Conservation (phyloP, 2,113 vertebrate species). For the Mormoops blainvillei region DNA sequence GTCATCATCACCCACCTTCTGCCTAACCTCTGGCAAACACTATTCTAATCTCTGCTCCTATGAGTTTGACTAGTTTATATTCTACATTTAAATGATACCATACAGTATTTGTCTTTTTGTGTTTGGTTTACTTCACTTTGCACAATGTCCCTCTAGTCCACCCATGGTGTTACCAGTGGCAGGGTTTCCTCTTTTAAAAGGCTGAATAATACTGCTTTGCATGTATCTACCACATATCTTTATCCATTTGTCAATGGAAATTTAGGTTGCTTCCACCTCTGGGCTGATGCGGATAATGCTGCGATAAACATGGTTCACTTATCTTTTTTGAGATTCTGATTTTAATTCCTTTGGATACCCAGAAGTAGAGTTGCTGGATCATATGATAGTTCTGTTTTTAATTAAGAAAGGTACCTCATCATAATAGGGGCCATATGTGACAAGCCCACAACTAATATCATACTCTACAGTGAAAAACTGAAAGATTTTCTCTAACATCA, state of each 20-base stretch:
- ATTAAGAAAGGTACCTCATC: neutral
- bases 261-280: neutral
- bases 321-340: neutral
- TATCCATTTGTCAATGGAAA: neutral
- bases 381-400: neutral
- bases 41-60: neutral
- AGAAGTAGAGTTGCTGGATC: neutral
- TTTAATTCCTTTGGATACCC: neutral
- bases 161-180: neutral
- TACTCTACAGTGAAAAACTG: neutral
- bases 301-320: neutral
- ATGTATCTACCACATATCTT: neutral
- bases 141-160: neutral
- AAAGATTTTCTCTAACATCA: neutral
- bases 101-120: neutral
- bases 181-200: neutral
- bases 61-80: neutral
- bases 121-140: neutral
- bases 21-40: neutral
- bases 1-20: neutral
- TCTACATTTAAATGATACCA: neutral
- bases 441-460: neutral
- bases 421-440: neutral
- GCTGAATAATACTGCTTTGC: neutral
- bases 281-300: neutral